These are phyloP conservation scores for Cryptotis parvus DNA, from an alignment of 2,113 vertebrate genomes.

Conservation along the genomic window DNA sequence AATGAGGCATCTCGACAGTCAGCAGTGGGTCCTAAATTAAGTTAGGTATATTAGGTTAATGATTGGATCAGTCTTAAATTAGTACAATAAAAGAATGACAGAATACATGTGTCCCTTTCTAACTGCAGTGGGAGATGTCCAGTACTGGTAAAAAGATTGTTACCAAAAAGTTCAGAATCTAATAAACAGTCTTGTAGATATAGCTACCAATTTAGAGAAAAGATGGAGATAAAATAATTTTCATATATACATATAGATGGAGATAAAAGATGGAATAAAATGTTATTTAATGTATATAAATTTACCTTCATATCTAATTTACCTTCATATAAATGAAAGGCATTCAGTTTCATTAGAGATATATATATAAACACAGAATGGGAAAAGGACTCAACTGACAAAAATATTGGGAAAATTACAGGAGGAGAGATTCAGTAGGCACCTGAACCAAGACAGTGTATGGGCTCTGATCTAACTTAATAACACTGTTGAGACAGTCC, in stretches of 20 bases:
- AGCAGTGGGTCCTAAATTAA: neutral
- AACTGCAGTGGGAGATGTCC: neutral
- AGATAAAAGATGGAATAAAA: too few relatives aligned
- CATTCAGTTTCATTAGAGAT: neutral
- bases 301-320: too few relatives aligned
- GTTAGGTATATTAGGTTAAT: neutral
- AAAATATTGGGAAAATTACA: neutral
- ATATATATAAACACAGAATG: conserved; percentile 1
- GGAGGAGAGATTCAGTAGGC: neutral
- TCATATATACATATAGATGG: too few relatives aligned
- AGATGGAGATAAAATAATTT: neutral
- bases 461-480: neutral
- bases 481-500: neutral
- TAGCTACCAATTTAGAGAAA: neutral
- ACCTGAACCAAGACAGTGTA: neutral
- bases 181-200: neutral
- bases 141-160: neutral
- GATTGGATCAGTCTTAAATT: neutral
- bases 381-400: conserved; percentile 2
- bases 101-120: neutral
- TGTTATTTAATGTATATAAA: too few relatives aligned
- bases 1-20: neutral
- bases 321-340: neutral
- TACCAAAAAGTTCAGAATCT: neutral
- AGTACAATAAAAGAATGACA: neutral